Percentiles rank a stretch among this genome's conserved stretches.
Conservation (phyloP, 2,113 vertebrate species). For the Jacana jacana region DNA sequence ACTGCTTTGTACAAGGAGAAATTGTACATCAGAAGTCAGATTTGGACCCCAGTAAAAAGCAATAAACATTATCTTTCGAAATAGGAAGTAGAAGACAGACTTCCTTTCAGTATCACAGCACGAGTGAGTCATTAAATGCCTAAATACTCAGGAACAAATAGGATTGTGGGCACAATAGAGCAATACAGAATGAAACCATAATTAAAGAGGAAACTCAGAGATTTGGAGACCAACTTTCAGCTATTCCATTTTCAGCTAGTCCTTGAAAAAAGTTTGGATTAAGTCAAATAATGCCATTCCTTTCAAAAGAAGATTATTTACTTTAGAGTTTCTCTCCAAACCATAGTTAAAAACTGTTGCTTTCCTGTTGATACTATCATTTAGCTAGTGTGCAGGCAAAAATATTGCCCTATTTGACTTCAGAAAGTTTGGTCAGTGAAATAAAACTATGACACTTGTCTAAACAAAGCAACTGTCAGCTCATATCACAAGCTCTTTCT, state of each 20-base stretch:
- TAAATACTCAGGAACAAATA: background rate
- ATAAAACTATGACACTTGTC: slow-evolving; percentile 74
- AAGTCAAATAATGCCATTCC: background rate
- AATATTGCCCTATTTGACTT: slow-evolving; percentile 53
- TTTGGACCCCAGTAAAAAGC: background rate
- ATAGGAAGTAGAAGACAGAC: background rate
- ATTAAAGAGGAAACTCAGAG: background rate
- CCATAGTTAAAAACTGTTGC: slow-evolving; percentile 15
- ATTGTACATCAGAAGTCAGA: background rate
- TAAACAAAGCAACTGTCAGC: slow-evolving; percentile 76
- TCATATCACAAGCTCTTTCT: slow-evolving; percentile 66
- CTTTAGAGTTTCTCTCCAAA: background rate
- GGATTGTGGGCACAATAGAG: background rate
- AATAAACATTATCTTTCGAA: background rate
- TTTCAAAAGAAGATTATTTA: slow-evolving; percentile 26
- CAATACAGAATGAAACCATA: background rate
- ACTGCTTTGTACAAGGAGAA: background rate
- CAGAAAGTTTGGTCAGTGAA: slow-evolving; percentile 58
- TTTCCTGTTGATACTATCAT: slow-evolving; percentile 42
- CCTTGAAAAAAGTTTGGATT: background rate
- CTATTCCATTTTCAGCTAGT: background rate
- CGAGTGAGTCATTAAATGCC: background rate
- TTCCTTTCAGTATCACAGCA: background rate
- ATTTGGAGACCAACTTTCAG: background rate
- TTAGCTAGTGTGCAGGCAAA: slow-evolving; percentile 28